Base-by-base conservation (phyloP, 2,888 invertebrate species). In the Standfussiana lucernea region DNA sequence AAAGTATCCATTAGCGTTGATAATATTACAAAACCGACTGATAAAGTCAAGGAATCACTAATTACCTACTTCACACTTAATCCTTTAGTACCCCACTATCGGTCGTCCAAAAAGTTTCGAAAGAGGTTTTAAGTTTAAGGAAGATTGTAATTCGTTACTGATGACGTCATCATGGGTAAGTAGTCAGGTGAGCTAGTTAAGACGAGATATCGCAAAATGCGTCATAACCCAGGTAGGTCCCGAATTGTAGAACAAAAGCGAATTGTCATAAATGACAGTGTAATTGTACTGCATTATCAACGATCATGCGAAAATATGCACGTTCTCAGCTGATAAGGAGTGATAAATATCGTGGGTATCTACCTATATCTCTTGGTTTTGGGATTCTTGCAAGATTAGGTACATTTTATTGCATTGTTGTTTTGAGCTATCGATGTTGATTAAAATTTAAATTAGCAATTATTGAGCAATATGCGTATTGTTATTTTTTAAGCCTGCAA, bases 91-190 rank as follows among this genome's bases (percentile, higher is more conserved):
- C 69, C 56, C 4, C 15, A 53, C 64, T 71, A 80, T 72, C 77
- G 6, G 50, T 8, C 21, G 35, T 61, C 53, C 40, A 56, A 78
- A 69, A 64, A 79, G 32, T 69, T 37, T 66, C 56, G 21, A 78
- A 75, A 83, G 66, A 72, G 73, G 81, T 76, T 82, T 81, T 62
- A 61, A 75, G 24, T 82, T 81, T 62, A 61, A 75, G 24, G 70
- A 79, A 77, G 50, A 61, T 77, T 68, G 65, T 40, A 71, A 80
- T 78, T 62, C 66, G 50, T 89, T 85, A 85, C 74, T 77, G 81
- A 89, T 95, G 94, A 95, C 91, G 93, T 94, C 94, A 95, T 89
- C 84, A 84, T 90, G 90, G 92, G 87, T 90, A 90, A 92, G 91
- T 92, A 91, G 90, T 92, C 93, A 91, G 92, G 91, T 90, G 78